Evolutionary conservation across 1,140 invertebrate species (phyloP), one percentile per base, ranked within the genome.

Genomic region (Orchestia grillus): DNA sequence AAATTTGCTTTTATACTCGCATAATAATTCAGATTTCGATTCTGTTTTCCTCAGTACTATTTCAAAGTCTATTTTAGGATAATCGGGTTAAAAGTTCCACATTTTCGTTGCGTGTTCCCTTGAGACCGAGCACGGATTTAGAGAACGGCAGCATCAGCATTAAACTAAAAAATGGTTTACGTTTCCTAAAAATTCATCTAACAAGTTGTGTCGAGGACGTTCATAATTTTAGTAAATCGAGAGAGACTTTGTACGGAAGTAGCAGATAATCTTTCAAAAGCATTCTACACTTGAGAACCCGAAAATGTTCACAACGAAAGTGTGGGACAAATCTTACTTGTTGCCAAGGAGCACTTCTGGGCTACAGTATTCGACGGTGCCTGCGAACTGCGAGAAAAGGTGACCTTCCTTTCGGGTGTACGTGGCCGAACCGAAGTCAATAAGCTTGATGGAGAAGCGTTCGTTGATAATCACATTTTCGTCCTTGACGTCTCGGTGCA

Each of bases 331-430:
- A 36, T 97, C 97, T 97, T 97, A 98, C 98, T 98, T 98, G 97
- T 98, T 98, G 57, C 98, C 98, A 95, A 98, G 97, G 40, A 98
- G 97, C 23, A 98, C 98, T 97, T 98, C 98, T 0, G 98, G 98
- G 97, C 98, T 98, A 97, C 98, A 98, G 97, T 98, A 98, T 97
- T 98, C 98, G 3, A 98, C 98, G n/a, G 98, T 98, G 0, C 98
- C 98, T 97, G 98, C 98, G 97, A 98, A 98, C 0, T 98, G 98
- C 0, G 98, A 98, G 97, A 98, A 98, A 44, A 98, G 97, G 95
- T 98, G 98, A 47, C 98, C 98, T 4, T 98, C 97, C 96, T 98
- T 97, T 97, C 98, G 97, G 96, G 97, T 97, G 96, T 98, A 98
- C 0, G 98, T 98, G 0, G 98, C 98, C 6, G 98, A 98, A 41